A percentile compares a stretch with the other conserved stretches of the same genome.
These are phyloP conservation scores for Eulemur mongoz DNA, from an alignment of 2,797 vertebrate species.

Conservation along the genomic window DNA sequence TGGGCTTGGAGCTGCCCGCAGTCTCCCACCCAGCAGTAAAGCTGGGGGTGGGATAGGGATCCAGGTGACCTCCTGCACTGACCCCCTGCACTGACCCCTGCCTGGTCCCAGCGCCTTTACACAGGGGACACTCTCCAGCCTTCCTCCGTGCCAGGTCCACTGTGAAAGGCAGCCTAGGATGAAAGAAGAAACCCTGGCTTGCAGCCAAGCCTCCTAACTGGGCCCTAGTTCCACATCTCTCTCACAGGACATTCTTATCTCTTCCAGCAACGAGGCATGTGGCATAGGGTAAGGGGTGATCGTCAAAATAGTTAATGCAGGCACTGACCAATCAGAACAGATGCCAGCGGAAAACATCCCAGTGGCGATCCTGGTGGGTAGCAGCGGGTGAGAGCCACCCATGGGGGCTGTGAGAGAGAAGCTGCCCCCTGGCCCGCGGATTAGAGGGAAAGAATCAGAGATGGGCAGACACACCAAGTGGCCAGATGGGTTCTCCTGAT, in stretches of 20 bases:
- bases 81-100: background rate
- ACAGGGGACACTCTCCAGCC: background rate
- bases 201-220: background rate
- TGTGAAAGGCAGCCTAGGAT: background rate
- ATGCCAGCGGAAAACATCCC: background rate
- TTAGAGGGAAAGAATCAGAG: background rate
- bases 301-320: background rate
- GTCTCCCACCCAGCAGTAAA: background rate
- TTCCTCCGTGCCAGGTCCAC: background rate
- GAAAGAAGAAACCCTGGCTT: background rate
- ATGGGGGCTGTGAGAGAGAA: background rate
- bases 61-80: background rate
- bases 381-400: background rate
- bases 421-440: background rate
- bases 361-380: background rate
- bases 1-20: background rate
- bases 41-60: too few relatives aligned
- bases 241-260: background rate
- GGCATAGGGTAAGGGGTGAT: background rate
- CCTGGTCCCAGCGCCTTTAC: background rate
- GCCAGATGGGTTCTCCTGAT: background rate
- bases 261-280: too few relatives aligned
- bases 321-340: background rate
- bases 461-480: background rate
- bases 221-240: background rate